A percentile compares a stretch with the other conserved stretches of the same genome.
phyloP scores from a whole-genome alignment of 2,888 invertebrate species.

The Adelphocoris suturalis region DNA sequence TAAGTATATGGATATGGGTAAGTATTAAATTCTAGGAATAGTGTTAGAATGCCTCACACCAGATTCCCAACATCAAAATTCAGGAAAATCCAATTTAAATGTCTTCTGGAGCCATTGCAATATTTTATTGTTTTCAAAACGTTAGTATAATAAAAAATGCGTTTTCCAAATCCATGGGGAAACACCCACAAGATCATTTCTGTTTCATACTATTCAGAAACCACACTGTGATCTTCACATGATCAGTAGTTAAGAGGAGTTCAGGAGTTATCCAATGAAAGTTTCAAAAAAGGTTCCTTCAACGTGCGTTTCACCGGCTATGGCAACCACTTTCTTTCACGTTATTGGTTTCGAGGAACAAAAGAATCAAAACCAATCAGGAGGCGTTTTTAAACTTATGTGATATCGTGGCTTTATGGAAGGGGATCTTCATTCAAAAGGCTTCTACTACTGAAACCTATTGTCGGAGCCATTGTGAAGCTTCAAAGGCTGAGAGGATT shows the following conservation, averaged over 20 bases:
- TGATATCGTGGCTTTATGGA: background rate
- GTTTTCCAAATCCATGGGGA: too few relatives aligned
- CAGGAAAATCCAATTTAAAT: too few relatives aligned
- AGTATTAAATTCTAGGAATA: too few relatives aligned
- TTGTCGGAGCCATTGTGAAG: background rate
- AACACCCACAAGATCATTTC: too few relatives aligned
- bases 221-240: background rate
- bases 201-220: background rate
- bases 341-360: background rate
- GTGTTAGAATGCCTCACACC: too few relatives aligned
- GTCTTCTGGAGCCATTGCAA: too few relatives aligned
- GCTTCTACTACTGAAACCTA: background rate
- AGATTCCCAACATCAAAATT: too few relatives aligned
- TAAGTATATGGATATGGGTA: too few relatives aligned
- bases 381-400: background rate
- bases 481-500: slow-evolving; percentile 34
- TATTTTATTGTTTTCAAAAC: too few relatives aligned
- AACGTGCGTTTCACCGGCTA: background rate
- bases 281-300: background rate
- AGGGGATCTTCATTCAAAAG: background rate
- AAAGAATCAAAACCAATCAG: too few relatives aligned
- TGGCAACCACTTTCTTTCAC: background rate
- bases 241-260: background rate
- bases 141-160: too few relatives aligned
- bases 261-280: background rate